phyloP scores from a whole-genome alignment of 2,113 vertebrate genomes.

The Brienomyrus longianalis region DNA sequence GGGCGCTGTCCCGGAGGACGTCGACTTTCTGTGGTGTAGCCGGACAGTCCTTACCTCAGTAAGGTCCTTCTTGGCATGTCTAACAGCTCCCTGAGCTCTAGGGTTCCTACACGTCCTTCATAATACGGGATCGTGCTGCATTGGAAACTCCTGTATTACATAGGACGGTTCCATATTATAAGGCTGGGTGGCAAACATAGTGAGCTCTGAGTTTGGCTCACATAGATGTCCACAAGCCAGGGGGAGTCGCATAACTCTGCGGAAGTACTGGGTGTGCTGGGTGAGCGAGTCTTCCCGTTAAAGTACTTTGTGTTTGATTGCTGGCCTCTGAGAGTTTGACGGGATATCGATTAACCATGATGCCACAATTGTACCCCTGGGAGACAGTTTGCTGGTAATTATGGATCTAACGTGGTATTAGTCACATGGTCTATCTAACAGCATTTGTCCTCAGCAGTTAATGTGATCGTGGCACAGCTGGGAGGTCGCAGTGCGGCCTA shows the following conservation, averaged over 20 bases:
- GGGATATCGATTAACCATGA: slow-evolving; percentile 48
- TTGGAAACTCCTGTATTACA: too few species aligned
- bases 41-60: not conserved
- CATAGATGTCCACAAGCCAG: not conserved
- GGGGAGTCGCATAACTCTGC: not conserved
- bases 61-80: not conserved
- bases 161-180: too few species aligned
- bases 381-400: slow-evolving; percentile 25
- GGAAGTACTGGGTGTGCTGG: not conserved
- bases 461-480: slow-evolving; percentile 28
- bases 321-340: slow-evolving; percentile 21
- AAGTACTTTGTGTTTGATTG: slow-evolving; percentile 27
- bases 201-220: not conserved
- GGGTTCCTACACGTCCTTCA: not conserved
- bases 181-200: too few species aligned
- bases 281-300: not conserved
- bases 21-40: not conserved
- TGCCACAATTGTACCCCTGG: slow-evolving; percentile 42
- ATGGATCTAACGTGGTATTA: not conserved
- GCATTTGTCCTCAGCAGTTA: slow-evolving; percentile 38
- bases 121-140: too few species aligned
- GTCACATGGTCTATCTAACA: not conserved
- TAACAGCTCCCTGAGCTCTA: not conserved
- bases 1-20: not conserved
- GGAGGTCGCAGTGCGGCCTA: slow-evolving; percentile 18